Conservation (phyloP, 2,888 invertebrate species). For the Noctua janthe region DNA sequence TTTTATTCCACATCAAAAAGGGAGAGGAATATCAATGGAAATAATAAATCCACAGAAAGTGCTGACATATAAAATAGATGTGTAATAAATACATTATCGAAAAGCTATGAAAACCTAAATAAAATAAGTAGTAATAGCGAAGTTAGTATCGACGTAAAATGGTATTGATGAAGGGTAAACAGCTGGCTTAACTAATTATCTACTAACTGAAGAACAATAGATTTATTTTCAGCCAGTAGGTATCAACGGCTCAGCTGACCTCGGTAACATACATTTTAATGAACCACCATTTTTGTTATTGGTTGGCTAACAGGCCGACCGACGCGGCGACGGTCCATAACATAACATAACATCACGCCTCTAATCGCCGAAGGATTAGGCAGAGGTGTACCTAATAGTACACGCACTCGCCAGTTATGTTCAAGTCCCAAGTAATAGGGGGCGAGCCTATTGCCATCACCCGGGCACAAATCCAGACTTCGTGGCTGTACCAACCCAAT, state of each 20-base stretch:
- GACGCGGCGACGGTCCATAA: background rate
- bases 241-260: constrained; percentile 59
- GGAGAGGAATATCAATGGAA: constrained; percentile 10
- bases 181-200: constrained; percentile 70
- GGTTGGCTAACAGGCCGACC: background rate
- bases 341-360: too few species aligned
- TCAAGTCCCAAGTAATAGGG: too few species aligned
- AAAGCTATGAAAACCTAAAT: constrained; percentile 39
- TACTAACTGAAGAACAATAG: constrained; percentile 68
- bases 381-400: too few species aligned
- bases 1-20: background rate
- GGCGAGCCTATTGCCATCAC: too few species aligned
- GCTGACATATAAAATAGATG: constrained; percentile 23
- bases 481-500: too few species aligned
- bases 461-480: too few species aligned
- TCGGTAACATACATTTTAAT: constrained; percentile 41
- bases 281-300: constrained; percentile 29
- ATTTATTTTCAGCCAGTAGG: constrained; percentile 62
- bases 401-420: too few species aligned
- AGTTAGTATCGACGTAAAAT: constrained; percentile 52
- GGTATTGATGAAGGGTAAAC: constrained; percentile 65
- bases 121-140: constrained; percentile 45
- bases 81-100: constrained; percentile 29
- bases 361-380: too few species aligned
- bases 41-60: constrained; percentile 25